Evolutionary conservation across 2,888 invertebrate species (phyloP).

Genomic region (Aphodius sticticus): DNA sequence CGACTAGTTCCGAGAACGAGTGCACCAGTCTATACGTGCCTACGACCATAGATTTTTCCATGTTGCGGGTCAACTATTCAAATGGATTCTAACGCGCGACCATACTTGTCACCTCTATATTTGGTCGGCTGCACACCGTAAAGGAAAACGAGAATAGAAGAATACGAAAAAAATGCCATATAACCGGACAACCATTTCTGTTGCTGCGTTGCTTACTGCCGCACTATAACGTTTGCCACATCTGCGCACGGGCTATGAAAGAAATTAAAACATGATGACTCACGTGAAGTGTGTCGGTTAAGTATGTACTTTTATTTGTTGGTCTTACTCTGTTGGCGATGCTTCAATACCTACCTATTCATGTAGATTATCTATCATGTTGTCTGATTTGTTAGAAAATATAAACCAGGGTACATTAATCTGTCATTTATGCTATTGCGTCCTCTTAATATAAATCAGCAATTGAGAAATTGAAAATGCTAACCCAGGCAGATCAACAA

Average conservation of each 20-base stretch:
- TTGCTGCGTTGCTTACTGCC: background rate
- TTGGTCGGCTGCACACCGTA: constrained; percentile 15
- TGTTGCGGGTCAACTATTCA: constrained; percentile 35
- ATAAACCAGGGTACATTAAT: too few relatives aligned
- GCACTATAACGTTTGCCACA: background rate
- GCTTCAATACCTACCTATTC: too few relatives aligned
- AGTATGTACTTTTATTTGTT: background rate
- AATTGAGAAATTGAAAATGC: too few relatives aligned
- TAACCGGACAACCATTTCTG: background rate
- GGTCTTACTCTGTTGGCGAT: background rate
- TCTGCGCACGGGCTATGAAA: background rate
- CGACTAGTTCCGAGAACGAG: constrained; percentile 33
- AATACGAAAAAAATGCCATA: background rate
- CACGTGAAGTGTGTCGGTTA: background rate
- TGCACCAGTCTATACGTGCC: constrained; percentile 19
- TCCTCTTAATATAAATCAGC: too few relatives aligned
- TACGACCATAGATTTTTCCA: constrained; percentile 32
- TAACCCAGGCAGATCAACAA: too few relatives aligned
- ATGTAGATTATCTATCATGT: too few relatives aligned
- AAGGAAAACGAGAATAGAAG: constrained; percentile 4
- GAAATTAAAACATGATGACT: background rate
- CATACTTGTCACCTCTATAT: constrained; percentile 37
- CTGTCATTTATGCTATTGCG: too few relatives aligned
- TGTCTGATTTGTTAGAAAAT: too few relatives aligned
- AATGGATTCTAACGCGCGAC: constrained; percentile 35